Percentiles rank a stretch among this genome's conserved stretches.
These are phyloP conservation scores for Formica selysi DNA, from an alignment of 1,140 invertebrate species.

Conservation along the genomic window DNA sequence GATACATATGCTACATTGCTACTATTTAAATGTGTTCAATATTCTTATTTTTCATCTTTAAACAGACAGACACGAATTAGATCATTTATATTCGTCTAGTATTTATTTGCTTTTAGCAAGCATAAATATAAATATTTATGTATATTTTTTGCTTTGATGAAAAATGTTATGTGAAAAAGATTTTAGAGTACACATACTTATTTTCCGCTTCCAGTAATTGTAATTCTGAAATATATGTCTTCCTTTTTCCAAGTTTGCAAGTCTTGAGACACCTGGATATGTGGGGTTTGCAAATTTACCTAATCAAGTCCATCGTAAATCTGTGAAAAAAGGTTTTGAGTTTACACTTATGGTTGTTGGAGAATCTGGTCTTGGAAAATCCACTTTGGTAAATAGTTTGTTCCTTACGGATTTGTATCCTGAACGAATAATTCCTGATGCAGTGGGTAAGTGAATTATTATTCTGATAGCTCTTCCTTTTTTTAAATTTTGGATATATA, in stretches of 20 bases:
- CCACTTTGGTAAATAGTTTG: constrained; percentile 98
- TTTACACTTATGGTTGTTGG: constrained; percentile 99
- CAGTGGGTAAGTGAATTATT: constrained; percentile 88
- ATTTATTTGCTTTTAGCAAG: too few relatives aligned
- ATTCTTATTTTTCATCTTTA: too few relatives aligned
- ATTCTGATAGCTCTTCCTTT: constrained; percentile 31
- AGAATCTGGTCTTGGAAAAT: constrained; percentile 98
- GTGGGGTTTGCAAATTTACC: constrained; percentile 97
- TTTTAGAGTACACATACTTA: not conserved
- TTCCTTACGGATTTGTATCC: constrained; percentile 98
- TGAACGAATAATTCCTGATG: constrained; percentile 94
- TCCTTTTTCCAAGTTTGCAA: constrained; percentile 89
- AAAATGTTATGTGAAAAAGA: too few relatives aligned
- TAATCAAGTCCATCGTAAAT: constrained; percentile 98
- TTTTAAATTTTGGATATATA: constrained; percentile 9
- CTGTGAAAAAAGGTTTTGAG: constrained; percentile 99
- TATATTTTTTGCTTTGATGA: not conserved
- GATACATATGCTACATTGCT: too few relatives aligned
- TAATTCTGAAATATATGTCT: not conserved
- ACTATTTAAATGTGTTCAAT: too few relatives aligned
- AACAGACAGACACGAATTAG: too few relatives aligned
- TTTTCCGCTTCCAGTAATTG: not conserved
- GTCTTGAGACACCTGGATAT: constrained; percentile 94
- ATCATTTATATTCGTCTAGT: too few relatives aligned
- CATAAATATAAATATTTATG: not conserved